A percentile compares a stretch with the other conserved stretches of the same genome.
Evolutionary conservation across 2,797 vertebrate species (phyloP).

Genomic region (Chromobotia macracanthus): DNA sequence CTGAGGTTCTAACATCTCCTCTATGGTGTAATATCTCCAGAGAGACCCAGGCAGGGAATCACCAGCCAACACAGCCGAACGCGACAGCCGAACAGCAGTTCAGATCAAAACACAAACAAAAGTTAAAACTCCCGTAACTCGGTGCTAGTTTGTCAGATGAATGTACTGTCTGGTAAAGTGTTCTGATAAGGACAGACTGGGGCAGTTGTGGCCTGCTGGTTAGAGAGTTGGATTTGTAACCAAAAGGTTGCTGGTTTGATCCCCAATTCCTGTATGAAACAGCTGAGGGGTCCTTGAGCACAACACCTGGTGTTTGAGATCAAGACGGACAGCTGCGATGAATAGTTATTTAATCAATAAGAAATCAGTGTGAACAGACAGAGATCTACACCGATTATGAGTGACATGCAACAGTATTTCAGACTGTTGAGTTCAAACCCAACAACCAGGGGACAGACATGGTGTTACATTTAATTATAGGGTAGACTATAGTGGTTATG

Average conservation of each 20-base stretch:
- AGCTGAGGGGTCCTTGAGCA: too few relatives aligned
- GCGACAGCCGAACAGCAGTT: not conserved
- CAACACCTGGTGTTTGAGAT: not conserved
- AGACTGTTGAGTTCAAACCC: too few relatives aligned
- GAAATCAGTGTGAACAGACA: slow-evolving; percentile 1
- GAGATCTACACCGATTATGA: not conserved
- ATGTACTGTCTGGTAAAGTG: not conserved
- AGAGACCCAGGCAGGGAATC: slow-evolving; percentile 49
- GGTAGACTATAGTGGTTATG: too few relatives aligned
- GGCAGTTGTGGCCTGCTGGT: too few relatives aligned
- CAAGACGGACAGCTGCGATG: slow-evolving; percentile 53
- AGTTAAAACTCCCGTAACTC: not conserved
- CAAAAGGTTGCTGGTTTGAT: too few relatives aligned
- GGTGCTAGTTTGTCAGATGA: not conserved
- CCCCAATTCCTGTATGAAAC: slow-evolving; percentile 5
- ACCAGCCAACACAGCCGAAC: slow-evolving; percentile 33
- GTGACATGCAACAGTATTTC: not conserved
- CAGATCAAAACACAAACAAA: slow-evolving; percentile 7
- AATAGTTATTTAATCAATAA: slow-evolving; percentile 59
- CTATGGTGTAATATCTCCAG: slow-evolving; percentile 46
- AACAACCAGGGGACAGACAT: too few relatives aligned
- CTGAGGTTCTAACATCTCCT: slow-evolving; percentile 56
- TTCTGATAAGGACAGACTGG: not conserved
- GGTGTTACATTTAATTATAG: too few relatives aligned
- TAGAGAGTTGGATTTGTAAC: too few relatives aligned